Percentiles rank a stretch among this genome's conserved stretches.
Evolutionary conservation across 1,140 invertebrate genomes (phyloP).

Genomic region (Ceratitis capitata): DNA sequence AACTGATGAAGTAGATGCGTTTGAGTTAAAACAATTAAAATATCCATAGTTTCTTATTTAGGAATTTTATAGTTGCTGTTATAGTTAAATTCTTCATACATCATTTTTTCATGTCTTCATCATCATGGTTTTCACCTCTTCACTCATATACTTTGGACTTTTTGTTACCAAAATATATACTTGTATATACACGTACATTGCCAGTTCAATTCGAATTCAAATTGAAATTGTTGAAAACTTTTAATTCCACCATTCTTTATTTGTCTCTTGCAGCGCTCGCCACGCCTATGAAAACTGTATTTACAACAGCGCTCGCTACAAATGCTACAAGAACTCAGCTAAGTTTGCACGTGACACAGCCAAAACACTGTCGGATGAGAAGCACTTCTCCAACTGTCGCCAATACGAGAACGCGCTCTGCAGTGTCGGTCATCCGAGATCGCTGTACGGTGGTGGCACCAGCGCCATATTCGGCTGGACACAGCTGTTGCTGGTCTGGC

Average conservation of each 20-base stretch:
- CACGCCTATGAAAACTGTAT: conserved; percentile 63
- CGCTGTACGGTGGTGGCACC: not conserved
- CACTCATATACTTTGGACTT: too few species aligned
- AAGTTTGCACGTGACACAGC: conserved; percentile 61
- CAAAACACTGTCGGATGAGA: conserved; percentile 62
- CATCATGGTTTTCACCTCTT: too few species aligned
- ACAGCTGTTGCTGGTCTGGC: not conserved
- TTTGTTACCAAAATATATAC: too few species aligned
- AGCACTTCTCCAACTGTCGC: conserved; percentile 60
- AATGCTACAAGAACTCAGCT: conserved; percentile 61
- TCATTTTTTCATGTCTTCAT: too few species aligned
- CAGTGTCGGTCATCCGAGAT: conserved; percentile 5
- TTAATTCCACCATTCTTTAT: not conserved
- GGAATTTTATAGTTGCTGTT: too few species aligned
- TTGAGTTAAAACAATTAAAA: too few species aligned
- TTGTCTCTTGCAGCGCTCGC: conserved; percentile 52
- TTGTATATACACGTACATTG: too few species aligned
- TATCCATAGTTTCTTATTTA: too few species aligned
- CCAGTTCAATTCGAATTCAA: too few species aligned
- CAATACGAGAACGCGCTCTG: conserved; percentile 55
- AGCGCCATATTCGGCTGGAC: not conserved
- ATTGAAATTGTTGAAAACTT: not conserved
- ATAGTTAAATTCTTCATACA: too few species aligned
- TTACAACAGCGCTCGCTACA: conserved; percentile 61
- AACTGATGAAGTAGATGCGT: too few species aligned